phyloP scores from a whole-genome alignment of 53 echinoderm and acorn worm genomes.

The Holothuria leucospilota region DNA sequence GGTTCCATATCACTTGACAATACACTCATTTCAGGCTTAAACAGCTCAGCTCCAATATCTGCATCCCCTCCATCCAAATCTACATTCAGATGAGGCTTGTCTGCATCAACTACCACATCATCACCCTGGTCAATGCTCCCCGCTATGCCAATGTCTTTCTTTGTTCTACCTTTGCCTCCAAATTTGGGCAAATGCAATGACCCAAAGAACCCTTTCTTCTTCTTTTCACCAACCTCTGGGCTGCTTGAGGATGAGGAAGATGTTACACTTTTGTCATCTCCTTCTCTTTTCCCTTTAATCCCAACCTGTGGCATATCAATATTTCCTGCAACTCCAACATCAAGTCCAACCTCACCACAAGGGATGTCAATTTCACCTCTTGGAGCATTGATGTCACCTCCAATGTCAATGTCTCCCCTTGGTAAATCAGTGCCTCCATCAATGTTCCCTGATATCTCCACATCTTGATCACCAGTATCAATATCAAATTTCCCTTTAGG shows the following conservation, averaged over 20 bases:
- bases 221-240: constrained; percentile 27
- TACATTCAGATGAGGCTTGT: not conserved
- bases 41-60: constrained; percentile 42
- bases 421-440: not conserved
- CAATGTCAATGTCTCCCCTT: not conserved
- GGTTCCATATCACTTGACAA: constrained; percentile 48
- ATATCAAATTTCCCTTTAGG: not conserved
- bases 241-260: constrained; percentile 32
- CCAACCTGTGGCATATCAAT: not conserved
- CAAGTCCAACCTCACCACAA: not conserved
- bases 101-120: not conserved
- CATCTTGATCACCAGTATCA: not conserved
- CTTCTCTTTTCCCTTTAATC: not conserved
- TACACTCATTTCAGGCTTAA: constrained; percentile 47
- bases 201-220: constrained; percentile 73
- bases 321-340: not conserved
- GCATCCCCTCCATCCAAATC: constrained; percentile 30
- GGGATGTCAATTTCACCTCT: not conserved
- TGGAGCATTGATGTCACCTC: not conserved
- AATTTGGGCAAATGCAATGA: constrained; percentile 76
- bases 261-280: constrained; percentile 21
- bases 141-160: constrained; percentile 29
- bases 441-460: not conserved
- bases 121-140: constrained; percentile 21
- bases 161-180: constrained; percentile 31